Conservation (phyloP, 2,113 vertebrate species). For the Pantherophis guttatus region DNA sequence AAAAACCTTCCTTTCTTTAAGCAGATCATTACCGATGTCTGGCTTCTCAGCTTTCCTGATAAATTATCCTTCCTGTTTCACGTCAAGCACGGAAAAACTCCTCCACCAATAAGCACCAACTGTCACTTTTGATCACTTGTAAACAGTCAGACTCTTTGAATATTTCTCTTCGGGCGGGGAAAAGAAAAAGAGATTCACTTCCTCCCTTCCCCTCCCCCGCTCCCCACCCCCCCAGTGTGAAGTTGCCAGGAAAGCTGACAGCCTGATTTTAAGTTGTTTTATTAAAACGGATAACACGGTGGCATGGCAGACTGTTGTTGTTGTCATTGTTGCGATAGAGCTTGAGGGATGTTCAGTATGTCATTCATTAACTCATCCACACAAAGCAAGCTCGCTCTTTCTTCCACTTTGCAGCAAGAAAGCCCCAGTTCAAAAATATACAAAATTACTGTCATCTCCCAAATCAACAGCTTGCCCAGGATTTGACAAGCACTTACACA, state of each 20-base stretch:
- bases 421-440: conserved; percentile 12
- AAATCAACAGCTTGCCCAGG: background rate
- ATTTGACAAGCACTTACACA: conserved; percentile 26
- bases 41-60: conserved; percentile 54
- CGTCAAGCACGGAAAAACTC: conserved; percentile 67
- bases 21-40: conserved; percentile 53
- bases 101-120: conserved; percentile 63
- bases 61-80: conserved; percentile 66
- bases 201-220: conserved; percentile 47
- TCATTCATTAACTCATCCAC: conserved; percentile 34
- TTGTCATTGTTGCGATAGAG: conserved; percentile 22
- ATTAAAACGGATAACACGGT: conserved; percentile 55
- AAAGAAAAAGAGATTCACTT: conserved; percentile 38
- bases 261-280: conserved; percentile 56
- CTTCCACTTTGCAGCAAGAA: background rate
- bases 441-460: background rate
- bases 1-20: conserved; percentile 57
- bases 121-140: conserved; percentile 69
- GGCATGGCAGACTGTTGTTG: conserved; percentile 32
- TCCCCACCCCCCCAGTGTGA: conserved; percentile 40
- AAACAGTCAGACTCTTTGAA: conserved; percentile 61
- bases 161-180: conserved; percentile 57
- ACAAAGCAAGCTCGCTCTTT: background rate
- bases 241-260: conserved; percentile 53
- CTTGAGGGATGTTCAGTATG: conserved; percentile 50